phyloP scores from a whole-genome alignment of 2,113 vertebrate genomes.

The Pedionomus torquatus region DNA sequence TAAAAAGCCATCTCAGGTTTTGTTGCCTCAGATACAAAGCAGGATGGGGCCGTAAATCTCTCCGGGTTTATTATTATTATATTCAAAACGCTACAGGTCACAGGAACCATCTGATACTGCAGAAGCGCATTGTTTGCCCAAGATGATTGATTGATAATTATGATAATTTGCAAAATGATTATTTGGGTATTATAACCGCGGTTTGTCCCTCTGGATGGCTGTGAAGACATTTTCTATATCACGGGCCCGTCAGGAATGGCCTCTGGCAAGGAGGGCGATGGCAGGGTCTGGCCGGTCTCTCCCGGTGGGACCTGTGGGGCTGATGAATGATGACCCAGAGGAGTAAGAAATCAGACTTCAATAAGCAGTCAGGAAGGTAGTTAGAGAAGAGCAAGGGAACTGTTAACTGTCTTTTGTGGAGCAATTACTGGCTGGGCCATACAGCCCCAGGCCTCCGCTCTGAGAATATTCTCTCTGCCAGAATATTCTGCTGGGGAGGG shows the following conservation, averaged over 20 bases:
- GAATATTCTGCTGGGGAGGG: background rate
- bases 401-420: conserved; percentile 74
- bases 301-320: conserved; percentile 57
- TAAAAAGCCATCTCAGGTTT: background rate
- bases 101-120: conserved; percentile 79
- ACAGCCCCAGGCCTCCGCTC: conserved; percentile 42
- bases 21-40: background rate
- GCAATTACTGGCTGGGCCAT: conserved; percentile 64
- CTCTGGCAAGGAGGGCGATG: conserved; percentile 73
- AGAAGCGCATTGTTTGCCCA: conserved; percentile 68
- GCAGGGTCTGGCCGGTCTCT: conserved; percentile 62
- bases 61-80: conserved; percentile 83
- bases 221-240: conserved; percentile 76
- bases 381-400: conserved; percentile 62
- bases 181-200: conserved; percentile 87
- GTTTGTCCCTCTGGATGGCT: conserved; percentile 71
- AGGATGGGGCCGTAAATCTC: conserved; percentile 83
- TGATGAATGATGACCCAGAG: conserved; percentile 78
- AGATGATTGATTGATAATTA: conserved; percentile 97
- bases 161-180: conserved; percentile 96
- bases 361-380: conserved; percentile 71
- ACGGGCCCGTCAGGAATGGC: conserved; percentile 77
- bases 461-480: background rate
- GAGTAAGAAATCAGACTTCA: conserved; percentile 77
- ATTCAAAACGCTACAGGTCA: conserved; percentile 87